A percentile compares a stretch with the other conserved stretches of the same genome.
Conservation (phyloP, 1,140 invertebrate genomes). For the Papilio polyxenes region DNA sequence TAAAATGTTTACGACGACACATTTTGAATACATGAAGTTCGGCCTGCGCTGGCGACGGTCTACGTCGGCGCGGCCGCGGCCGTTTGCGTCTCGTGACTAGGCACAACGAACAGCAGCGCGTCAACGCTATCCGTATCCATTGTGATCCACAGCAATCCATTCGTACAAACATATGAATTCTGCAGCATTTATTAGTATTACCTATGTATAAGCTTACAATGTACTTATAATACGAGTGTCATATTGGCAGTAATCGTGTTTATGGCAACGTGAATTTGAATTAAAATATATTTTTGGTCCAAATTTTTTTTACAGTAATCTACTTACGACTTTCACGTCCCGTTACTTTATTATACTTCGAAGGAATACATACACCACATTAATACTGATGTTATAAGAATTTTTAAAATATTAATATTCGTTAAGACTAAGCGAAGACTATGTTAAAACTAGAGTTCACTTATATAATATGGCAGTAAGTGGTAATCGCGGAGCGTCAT, state of each 20-base stretch:
- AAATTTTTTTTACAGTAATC: constrained; percentile 63
- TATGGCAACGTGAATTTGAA: constrained; percentile 78
- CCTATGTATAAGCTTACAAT: constrained; percentile 51
- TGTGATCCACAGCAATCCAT: constrained; percentile 55
- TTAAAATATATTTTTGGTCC: constrained; percentile 79
- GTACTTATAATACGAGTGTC: constrained; percentile 71
- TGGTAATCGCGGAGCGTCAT: constrained; percentile 69
- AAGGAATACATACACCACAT: constrained; percentile 75
- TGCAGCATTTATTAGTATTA: constrained; percentile 50
- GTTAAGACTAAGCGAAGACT: constrained; percentile 74
- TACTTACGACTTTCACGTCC: constrained; percentile 65
- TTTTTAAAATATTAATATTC: constrained; percentile 62
- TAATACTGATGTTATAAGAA: constrained; percentile 78
- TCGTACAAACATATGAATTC: constrained; percentile 65
- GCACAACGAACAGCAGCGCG: constrained; percentile 16
- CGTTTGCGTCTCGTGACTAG: constrained; percentile 42
- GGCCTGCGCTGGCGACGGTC: background rate
- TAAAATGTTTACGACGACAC: constrained; percentile 41
- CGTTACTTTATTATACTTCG: constrained; percentile 58
- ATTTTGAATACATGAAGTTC: constrained; percentile 39
- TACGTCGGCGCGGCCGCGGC: background rate
- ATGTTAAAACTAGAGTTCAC: constrained; percentile 69
- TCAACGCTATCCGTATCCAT: constrained; percentile 25
- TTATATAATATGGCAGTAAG: constrained; percentile 79
- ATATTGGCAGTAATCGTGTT: constrained; percentile 76